These are phyloP conservation scores for Agonopterix heracliana DNA, from an alignment of 2,888 invertebrate species.

Conservation along the genomic window DNA sequence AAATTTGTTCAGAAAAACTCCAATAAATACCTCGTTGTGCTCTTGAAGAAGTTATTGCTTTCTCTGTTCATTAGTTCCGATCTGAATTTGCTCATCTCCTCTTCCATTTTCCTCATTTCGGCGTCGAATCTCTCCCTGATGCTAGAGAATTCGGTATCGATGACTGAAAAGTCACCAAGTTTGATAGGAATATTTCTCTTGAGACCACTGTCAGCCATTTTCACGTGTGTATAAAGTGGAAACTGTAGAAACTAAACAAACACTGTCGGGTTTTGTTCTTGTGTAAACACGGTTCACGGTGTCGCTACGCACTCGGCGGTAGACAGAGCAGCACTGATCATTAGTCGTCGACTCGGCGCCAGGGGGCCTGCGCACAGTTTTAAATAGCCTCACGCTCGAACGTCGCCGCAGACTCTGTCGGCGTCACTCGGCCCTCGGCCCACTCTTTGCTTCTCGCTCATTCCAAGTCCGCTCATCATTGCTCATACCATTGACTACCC, in stretches of 20 bases:
- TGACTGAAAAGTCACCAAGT: slow-evolving; percentile 95
- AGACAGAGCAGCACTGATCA: slow-evolving; percentile 73
- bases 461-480: slow-evolving; percentile 34
- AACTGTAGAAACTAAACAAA: slow-evolving; percentile 69
- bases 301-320: slow-evolving; percentile 58
- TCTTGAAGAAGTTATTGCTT: slow-evolving; percentile 93
- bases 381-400: slow-evolving; percentile 73
- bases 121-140: slow-evolving; percentile 96
- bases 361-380: slow-evolving; percentile 75
- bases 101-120: slow-evolving; percentile 99
- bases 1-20: slow-evolving; percentile 6
- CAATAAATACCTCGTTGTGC: slow-evolving; percentile 86
- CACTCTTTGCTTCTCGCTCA: slow-evolving; percentile 74
- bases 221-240: slow-evolving; percentile 44
- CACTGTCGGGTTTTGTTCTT: slow-evolving; percentile 56
- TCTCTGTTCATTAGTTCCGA: slow-evolving; percentile 95
- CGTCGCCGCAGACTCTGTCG: slow-evolving; percentile 47
- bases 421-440: slow-evolving; percentile 66
- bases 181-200: slow-evolving; percentile 95
- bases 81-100: slow-evolving; percentile 97
- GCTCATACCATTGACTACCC: slow-evolving; percentile 1
- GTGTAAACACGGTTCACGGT: slow-evolving; percentile 67
- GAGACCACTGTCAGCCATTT: slow-evolving; percentile 89
- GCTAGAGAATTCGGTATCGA: slow-evolving; percentile 97
- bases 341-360: slow-evolving; percentile 72